Evolutionary conservation across 2,113 vertebrate genomes (phyloP), one percentile per base, ranked within the genome.

Genomic region (Syngnathoides biaculeatus): DNA sequence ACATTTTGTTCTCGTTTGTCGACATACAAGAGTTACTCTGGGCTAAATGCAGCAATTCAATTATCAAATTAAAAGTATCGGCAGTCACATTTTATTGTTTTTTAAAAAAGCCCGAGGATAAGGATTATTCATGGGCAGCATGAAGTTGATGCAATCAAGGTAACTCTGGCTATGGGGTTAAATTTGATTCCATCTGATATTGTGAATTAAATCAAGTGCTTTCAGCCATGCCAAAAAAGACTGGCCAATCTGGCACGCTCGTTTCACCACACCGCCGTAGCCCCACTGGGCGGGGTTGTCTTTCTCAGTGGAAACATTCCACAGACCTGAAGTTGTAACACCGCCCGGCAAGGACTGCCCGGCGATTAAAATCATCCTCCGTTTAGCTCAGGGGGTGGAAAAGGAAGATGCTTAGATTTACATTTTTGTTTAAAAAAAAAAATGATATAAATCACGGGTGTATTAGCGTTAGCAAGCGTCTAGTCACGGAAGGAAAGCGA

Each of bases 301-400:
- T 52, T 40, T 71, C 61, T 63, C 61, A 26, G 22, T 22, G 19
- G 57, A 65, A 56, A 57, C 60, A 56, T 67, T 72, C 40, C 43
- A 38, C 65, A 26, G 63, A 43, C 26, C 74, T 11, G 53, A 56
- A 69, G 69, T 70, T 68, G 71, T 62, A 86, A 74, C 84, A 79
- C 84, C 84, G 79, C 83, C 82, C 80, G 72, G 69, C 63, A 68
- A 8, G 53, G 56, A 71, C 22, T 20, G 45, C 50, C 62, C 67
- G 57, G 52, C 26, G 8, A 24, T 17, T 57, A 66, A 47, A 71
- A 2, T 1, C 22, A 40, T 60, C 65, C 17, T 56, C 43, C 8
- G 62, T 14, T 50, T 75, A 75, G 69, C 56, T 65, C 22, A 1
- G 70, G 55, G 61, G 40, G 4, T 22, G 19, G 8, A 57, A 65